Evolutionary conservation across 2,797 vertebrate genomes (phyloP).

Genomic region (Eospalax fontanierii): DNA sequence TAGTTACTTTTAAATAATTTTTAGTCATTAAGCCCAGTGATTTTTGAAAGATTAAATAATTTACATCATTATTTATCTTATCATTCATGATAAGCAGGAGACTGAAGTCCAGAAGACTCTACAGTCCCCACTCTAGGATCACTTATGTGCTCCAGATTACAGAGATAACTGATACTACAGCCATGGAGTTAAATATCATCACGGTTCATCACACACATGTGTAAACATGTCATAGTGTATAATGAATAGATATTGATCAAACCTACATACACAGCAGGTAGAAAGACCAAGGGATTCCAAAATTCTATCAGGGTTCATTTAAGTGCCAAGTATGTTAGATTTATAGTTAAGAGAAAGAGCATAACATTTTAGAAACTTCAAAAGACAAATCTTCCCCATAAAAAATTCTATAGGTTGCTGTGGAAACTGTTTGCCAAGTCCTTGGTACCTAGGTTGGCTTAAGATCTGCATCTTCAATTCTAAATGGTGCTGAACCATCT

Average conservation of each 20-base stretch:
- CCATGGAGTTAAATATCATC: not conserved
- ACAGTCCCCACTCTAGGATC: not conserved
- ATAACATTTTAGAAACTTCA: not conserved
- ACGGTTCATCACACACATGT: not conserved
- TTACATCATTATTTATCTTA: too few relatives aligned
- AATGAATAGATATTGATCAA: not conserved
- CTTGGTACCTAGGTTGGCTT: not conserved
- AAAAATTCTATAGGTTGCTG: not conserved
- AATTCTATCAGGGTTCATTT: not conserved
- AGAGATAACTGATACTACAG: not conserved
- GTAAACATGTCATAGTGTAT: not conserved
- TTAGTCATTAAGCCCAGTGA: not conserved
- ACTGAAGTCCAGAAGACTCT: not conserved
- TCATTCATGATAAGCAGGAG: not conserved
- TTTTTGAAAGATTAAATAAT: not conserved
- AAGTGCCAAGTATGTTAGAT: not conserved
- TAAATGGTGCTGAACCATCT: not conserved
- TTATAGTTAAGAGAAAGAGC: not conserved
- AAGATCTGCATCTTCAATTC: not conserved
- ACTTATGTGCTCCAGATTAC: not conserved
- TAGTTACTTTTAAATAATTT: not conserved
- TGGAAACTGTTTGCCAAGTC: not conserved
- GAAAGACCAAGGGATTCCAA: not conserved
- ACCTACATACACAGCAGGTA: not conserved
- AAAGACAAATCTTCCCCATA: not conserved